Evolutionary conservation across 2,797 vertebrate species (phyloP), one percentile per base, ranked within the genome.

Genomic region (Hydrolagus colliei): DNA sequence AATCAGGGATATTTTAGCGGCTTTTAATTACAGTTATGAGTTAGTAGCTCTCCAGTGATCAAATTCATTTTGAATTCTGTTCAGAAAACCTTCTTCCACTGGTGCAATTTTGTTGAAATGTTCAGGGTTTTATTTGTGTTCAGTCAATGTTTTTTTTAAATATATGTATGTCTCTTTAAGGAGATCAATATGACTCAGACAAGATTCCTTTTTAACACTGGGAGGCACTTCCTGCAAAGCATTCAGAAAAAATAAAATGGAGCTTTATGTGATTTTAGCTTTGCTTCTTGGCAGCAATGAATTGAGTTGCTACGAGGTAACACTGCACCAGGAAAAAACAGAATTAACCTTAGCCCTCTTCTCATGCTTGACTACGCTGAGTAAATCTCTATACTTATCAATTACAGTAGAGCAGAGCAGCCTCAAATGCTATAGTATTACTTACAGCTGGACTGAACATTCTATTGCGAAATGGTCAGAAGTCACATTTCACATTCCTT

Each of bases 261-360:
- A 84, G 12, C 65, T 63, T 59, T 63, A 80, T 82, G 63, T 35
- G 14, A 22, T 9, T 82, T 22, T 20, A 35, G 63, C 13, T 84
- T 52, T 67, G n/a, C 14, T 84, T 41, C 14, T 71, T 41, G 65
- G 32, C 65, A 35, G 18, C 65, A 20, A 71, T 52, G 65, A 68
- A 71, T 84, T 84, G 86, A 87, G 89, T 93, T 95, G 90, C 88
- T 86, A 86, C 89, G 91, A 89, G 63, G 89, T 92, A 90, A 92
- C 86, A 86, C 88, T 87, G 85, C 91, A 88, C 88, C 80, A 87
- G 91, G 89, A 90, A 92, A 71, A 93, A 93, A 92, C 90, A 91
- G 91, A 93, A 92, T 94, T 93, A 94, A 93, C 92, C 92, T 93
- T 93, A 6, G 79, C 27, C 79, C 65, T 52, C 62, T 67, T n/a